Evolutionary conservation across 1,140 invertebrate genomes (phyloP).

Genomic region (Drosophila ficusphila): DNA sequence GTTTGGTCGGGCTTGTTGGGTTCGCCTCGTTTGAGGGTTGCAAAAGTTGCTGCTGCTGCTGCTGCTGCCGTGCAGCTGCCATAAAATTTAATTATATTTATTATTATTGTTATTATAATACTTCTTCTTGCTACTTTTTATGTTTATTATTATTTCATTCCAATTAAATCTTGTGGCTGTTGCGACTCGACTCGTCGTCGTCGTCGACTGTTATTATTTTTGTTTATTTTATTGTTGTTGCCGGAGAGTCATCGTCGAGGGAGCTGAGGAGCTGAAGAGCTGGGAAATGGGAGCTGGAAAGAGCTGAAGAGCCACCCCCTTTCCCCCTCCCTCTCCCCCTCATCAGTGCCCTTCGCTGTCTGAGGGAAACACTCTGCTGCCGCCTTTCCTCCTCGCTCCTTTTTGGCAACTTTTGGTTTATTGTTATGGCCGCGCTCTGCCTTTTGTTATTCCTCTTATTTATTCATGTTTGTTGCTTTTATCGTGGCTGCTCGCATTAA

Average conservation of each 20-base stretch:
- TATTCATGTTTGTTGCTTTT: slow-evolving; percentile 60
- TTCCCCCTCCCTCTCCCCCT: too few relatives aligned
- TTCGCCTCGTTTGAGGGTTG: not conserved
- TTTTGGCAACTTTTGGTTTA: slow-evolving; percentile 63
- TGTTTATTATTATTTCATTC: slow-evolving; percentile 81
- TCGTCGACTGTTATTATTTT: slow-evolving; percentile 51
- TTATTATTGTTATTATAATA: slow-evolving; percentile 79
- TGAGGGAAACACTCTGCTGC: slow-evolving; percentile 31
- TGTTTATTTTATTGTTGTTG: slow-evolving; percentile 44
- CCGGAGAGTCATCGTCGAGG: slow-evolving; percentile 30
- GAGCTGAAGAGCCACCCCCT: too few relatives aligned
- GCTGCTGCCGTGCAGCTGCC: slow-evolving; percentile 15
- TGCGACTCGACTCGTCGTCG: slow-evolving; percentile 22
- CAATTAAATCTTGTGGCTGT: slow-evolving; percentile 75
- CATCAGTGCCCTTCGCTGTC: not conserved
- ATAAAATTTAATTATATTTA: slow-evolving; percentile 83
- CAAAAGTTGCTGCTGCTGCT: slow-evolving; percentile 23
- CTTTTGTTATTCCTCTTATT: slow-evolving; percentile 49
- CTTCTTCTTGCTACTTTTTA: slow-evolving; percentile 67
- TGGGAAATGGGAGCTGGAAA: too few relatives aligned
- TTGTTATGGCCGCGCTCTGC: slow-evolving; percentile 51
- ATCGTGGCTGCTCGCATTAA: slow-evolving; percentile 56
- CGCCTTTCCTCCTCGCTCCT: slow-evolving; percentile 19
- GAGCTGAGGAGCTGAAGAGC: slow-evolving; percentile 4
- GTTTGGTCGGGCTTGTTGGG: not conserved